Conservation (phyloP, 1,140 invertebrate genomes). For the Heterodera schachtii region DNA sequence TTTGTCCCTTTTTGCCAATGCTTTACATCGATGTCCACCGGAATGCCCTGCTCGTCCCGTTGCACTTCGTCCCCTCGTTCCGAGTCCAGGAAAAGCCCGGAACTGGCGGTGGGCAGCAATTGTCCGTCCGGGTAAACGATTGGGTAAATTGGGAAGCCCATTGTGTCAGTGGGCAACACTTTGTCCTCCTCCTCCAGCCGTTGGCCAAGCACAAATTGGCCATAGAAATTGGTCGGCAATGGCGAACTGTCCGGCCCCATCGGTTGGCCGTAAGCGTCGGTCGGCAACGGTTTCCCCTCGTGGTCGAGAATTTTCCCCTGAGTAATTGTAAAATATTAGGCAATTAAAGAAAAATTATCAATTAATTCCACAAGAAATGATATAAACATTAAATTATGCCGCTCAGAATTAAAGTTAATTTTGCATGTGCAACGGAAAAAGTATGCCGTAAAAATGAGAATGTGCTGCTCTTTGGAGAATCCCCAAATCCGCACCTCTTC, state of each 20-base stretch:
- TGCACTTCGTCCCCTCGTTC: slow-evolving; percentile 38
- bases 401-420: too few species aligned
- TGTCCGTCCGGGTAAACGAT: slow-evolving; percentile 46
- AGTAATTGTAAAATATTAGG: too few species aligned
- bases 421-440: too few species aligned
- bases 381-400: too few species aligned
- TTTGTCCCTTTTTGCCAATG: too few species aligned
- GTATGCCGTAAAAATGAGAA: too few species aligned
- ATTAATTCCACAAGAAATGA: too few species aligned
- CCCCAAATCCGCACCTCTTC: neutral
- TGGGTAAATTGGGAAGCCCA: slow-evolving; percentile 15
- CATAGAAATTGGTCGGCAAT: slow-evolving; percentile 48
- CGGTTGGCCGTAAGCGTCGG: slow-evolving; percentile 40
- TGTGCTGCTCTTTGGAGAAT: too few species aligned
- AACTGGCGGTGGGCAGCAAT: slow-evolving; percentile 39
- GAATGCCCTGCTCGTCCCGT: slow-evolving; percentile 38
- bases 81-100: slow-evolving; percentile 37
- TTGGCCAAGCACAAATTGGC: slow-evolving; percentile 35
- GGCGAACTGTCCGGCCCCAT: slow-evolving; percentile 46
- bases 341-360: too few species aligned
- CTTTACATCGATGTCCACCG: slow-evolving; percentile 32
- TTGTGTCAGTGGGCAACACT: slow-evolving; percentile 27
- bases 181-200: neutral
- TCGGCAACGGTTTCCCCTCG: slow-evolving; percentile 48
- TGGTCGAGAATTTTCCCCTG: slow-evolving; percentile 25